Evolutionary conservation across 2,888 invertebrate species (phyloP).

Genomic region (Philereme transversata): DNA sequence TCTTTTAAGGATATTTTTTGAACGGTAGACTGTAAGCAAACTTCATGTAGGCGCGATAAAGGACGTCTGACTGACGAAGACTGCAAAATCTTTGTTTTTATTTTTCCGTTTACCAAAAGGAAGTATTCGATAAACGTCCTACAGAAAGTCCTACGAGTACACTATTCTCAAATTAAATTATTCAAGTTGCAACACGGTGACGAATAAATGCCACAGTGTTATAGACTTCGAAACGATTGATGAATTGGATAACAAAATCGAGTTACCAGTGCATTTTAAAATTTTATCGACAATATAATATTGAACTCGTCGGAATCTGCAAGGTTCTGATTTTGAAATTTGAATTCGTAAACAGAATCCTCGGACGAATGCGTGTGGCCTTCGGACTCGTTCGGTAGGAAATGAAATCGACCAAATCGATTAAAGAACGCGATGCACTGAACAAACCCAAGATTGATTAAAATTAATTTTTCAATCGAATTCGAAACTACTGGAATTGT

Average conservation of each 20-base stretch:
- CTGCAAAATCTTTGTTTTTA: too few relatives aligned
- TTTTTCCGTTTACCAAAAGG: too few relatives aligned
- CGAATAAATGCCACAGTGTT: conserved; percentile 10
- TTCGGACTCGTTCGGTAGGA: conserved; percentile 39
- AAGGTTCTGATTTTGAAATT: conserved; percentile 14
- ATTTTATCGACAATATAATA: neutral
- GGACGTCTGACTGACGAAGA: too few relatives aligned
- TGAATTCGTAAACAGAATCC: conserved; percentile 19
- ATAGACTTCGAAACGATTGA: conserved; percentile 14
- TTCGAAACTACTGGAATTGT: neutral
- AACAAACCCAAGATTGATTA: conserved; percentile 4
- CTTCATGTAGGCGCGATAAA: too few relatives aligned
- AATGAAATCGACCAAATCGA: conserved; percentile 47
- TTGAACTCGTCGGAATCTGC: neutral
- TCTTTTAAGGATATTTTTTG: too few relatives aligned
- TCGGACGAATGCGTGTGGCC: conserved; percentile 11
- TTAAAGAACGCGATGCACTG: conserved; percentile 37
- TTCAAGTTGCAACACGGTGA: neutral
- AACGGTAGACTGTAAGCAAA: too few relatives aligned
- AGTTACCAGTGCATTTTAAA: neutral
- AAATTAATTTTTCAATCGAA: conserved; percentile 2
- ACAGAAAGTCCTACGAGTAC: neutral
- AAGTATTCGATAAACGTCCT: neutral
- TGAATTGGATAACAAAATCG: conserved; percentile 20
- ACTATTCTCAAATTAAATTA: conserved; percentile 7